A percentile compares a stretch with the other conserved stretches of the same genome.
phyloP scores from a whole-genome alignment of 64 coral and sea anemone species.

The Stylophora pistillata region DNA sequence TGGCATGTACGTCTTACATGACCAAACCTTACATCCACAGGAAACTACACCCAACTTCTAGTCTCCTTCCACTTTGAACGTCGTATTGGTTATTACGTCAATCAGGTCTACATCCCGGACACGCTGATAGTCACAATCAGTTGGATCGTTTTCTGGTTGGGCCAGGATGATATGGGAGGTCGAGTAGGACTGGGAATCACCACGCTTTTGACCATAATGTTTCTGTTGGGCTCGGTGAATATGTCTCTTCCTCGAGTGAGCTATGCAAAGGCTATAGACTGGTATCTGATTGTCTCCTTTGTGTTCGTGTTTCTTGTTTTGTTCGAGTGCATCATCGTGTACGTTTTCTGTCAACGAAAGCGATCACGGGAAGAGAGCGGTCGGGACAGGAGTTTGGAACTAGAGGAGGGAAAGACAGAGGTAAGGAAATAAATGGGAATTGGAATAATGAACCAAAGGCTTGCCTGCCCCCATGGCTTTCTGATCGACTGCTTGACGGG shows the following conservation, averaged over 20 bases:
- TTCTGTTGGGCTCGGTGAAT: conserved; percentile 76
- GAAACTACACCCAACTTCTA: conserved; percentile 64
- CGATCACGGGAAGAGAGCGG: neutral
- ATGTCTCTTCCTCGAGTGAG: conserved; percentile 80
- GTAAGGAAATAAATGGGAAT: neutral
- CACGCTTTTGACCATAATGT: conserved; percentile 81
- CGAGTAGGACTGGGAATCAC: conserved; percentile 87
- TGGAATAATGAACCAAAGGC: neutral
- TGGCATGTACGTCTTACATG: too few species aligned
- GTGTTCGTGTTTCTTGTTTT: conserved; percentile 81
- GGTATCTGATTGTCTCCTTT: conserved; percentile 75
- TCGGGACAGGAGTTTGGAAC: neutral
- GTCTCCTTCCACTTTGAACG: conserved; percentile 64
- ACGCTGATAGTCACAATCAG: conserved; percentile 80
- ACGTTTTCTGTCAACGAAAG: conserved; percentile 34
- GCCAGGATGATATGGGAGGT: conserved; percentile 68
- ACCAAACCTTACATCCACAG: conserved; percentile 6
- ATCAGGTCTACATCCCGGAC: conserved; percentile 81
- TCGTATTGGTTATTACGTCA: conserved; percentile 87
- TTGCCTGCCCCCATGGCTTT: neutral
- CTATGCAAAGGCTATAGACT: conserved; percentile 88
- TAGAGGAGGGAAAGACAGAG: neutral
- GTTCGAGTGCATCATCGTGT: conserved; percentile 74
- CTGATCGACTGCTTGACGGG: too few species aligned
- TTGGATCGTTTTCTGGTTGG: conserved; percentile 97